Conservation (phyloP, 64 coral and sea anemone species). For the Montipora capricornis region DNA sequence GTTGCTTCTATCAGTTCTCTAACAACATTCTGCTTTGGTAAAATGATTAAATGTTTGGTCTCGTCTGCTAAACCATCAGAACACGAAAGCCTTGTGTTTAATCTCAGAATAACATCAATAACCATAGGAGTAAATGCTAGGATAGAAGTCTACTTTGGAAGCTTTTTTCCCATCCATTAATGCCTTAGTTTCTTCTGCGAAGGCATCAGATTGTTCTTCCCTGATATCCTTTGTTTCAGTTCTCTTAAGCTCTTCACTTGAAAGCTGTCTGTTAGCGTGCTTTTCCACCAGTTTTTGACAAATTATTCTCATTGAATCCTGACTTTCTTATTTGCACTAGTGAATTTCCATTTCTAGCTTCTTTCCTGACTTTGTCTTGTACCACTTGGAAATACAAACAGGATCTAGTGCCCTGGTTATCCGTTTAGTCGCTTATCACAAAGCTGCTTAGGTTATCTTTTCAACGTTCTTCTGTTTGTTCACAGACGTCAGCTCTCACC, state of each 20-base stretch:
- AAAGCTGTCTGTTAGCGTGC: not conserved
- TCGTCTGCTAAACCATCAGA: slow-evolving; percentile 49
- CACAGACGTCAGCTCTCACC: slow-evolving; percentile 4
- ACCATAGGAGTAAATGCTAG: slow-evolving; percentile 52
- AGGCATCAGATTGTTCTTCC: slow-evolving; percentile 55
- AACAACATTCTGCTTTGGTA: not conserved
- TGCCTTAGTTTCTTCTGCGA: too few relatives aligned
- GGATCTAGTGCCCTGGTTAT: not conserved
- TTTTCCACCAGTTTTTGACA: not conserved
- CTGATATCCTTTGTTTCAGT: slow-evolving; percentile 56
- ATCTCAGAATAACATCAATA: slow-evolving; percentile 54
- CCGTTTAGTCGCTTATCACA: not conserved
- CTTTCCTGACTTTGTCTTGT: not conserved
- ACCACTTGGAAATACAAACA: not conserved
- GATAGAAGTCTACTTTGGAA: too few relatives aligned
- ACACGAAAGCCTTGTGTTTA: not conserved
- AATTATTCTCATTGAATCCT: not conserved
- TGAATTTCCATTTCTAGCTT: not conserved
- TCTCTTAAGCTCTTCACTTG: slow-evolving; percentile 14
- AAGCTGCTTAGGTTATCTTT: not conserved
- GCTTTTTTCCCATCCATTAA: too few relatives aligned
- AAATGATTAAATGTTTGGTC: slow-evolving; percentile 48
- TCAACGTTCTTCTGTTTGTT: not conserved
- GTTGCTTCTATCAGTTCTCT: slow-evolving; percentile 7
- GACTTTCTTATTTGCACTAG: not conserved